Evolutionary conservation across 2,797 vertebrate species (phyloP), one percentile per base, ranked within the genome.

Genomic region (Notolepis coatsorum): DNA sequence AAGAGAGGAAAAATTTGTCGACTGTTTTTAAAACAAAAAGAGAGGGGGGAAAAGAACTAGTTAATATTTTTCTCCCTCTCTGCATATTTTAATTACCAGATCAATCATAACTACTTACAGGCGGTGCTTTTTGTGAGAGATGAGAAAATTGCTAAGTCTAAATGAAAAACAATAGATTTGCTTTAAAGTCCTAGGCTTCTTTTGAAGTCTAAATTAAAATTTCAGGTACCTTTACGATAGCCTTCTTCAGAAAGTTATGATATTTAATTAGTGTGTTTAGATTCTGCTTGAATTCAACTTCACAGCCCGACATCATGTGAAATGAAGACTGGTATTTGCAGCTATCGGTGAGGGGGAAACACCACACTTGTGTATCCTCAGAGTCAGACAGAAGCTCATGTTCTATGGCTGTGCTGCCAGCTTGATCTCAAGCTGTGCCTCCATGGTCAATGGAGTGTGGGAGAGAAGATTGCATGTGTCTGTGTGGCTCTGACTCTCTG

Each of bases 61-160:
- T 90, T 93, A 91, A 93, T 92, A 92, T 92, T 93, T 92, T 90
- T 89, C n/a, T n/a, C 85, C 88, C 86, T 89, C 90, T 92, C 88
- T 92, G 92, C 92, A 92, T 93, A 93, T 93, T 94, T 94, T 94
- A 94, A 94, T 94, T 94, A 93, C 83, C 91, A 93, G 93, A 94
- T 94, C 92, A 94, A 94, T 94, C 93, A 94, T 91, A 90, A 91
- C 88, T 87, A 81, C 81, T 65, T 89, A 85, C 78, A 70, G n/a
- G 85, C 78, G 65, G 84, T 50, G 72, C 58, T 80, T 75, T 60
- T 27, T 69, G 79, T 81, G 79, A 68, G 87, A 91, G 85, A 79
- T 75, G 80, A 82, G 90, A 92, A 91, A 92, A 94, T 91, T 93
- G 92, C 91, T n/a, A 69, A 89, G 90, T 91, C 85, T 89, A 92